These are phyloP conservation scores for Oophaga pumilio DNA, from an alignment of 2,113 vertebrate genomes.

Conservation along the genomic window DNA sequence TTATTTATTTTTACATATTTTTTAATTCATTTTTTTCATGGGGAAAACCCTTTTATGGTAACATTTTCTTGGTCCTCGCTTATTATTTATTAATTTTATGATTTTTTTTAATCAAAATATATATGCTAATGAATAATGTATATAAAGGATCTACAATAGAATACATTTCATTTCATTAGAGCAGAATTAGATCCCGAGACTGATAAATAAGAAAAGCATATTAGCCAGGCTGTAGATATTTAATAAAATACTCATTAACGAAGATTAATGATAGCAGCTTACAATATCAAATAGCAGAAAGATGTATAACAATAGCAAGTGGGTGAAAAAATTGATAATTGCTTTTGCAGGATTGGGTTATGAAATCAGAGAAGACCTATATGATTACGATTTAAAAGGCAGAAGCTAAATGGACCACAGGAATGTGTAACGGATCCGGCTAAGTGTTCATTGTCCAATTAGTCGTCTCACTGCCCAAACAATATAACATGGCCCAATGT, in stretches of 20 bases:
- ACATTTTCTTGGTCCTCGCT: neutral
- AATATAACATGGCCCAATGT: neutral
- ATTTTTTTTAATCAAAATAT: neutral
- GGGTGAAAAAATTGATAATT: conserved; percentile 15
- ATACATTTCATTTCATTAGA: neutral
- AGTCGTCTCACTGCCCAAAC: neutral
- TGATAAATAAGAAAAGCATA: neutral
- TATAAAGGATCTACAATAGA: neutral
- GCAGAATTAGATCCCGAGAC: neutral
- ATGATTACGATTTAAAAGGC: neutral
- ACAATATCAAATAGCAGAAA: conserved; percentile 33
- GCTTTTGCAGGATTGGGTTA: conserved; percentile 24
- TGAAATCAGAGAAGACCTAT: conserved; percentile 6
- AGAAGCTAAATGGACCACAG: conserved; percentile 18
- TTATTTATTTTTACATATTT: too few species aligned
- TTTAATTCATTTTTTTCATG: too few species aligned
- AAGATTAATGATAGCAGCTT: neutral
- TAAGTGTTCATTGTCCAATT: conserved; percentile 2
- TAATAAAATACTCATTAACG: conserved; percentile 11
- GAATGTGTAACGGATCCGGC: neutral
- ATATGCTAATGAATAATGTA: neutral
- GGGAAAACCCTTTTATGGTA: too few species aligned
- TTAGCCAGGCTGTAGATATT: neutral
- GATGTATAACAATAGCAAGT: conserved; percentile 1
- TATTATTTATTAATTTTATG: neutral